Conservation (phyloP, 2,888 invertebrate species). For the Cecidostiba fungosa region DNA sequence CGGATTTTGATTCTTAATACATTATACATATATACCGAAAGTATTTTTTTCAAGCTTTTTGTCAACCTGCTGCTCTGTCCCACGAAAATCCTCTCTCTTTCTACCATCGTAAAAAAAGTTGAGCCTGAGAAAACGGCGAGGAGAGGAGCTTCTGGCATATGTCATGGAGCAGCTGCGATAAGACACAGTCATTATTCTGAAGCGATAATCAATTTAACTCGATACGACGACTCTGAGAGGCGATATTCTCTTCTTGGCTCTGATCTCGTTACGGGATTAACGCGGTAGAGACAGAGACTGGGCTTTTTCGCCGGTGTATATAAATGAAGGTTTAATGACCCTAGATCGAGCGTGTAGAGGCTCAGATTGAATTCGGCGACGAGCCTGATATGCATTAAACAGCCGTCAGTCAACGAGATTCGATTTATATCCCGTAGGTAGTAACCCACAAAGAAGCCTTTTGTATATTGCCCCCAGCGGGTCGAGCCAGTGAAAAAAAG, state of each 20-base stretch:
- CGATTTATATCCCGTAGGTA: neutral
- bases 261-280: slow-evolving; percentile 49
- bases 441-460: no score
- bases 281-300: neutral
- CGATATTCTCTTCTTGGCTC: neutral
- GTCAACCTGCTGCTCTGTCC: neutral
- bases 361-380: slow-evolving; percentile 10
- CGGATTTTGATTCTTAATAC: neutral
- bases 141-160: neutral
- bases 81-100: neutral
- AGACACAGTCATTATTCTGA: slow-evolving; percentile 25
- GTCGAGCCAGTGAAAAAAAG: no score
- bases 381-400: slow-evolving; percentile 3
- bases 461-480: neutral
- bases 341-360: slow-evolving; percentile 1
- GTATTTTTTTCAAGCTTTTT: neutral
- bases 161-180: neutral
- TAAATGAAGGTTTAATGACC: slow-evolving; percentile 48
- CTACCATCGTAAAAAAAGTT: neutral
- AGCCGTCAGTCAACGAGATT: neutral
- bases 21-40: neutral
- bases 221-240: slow-evolving; percentile 63
- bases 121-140: neutral
- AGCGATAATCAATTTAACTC: slow-evolving; percentile 74
- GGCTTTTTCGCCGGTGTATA: slow-evolving; percentile 39